Percentiles rank a stretch among this genome's conserved stretches.
These are phyloP conservation scores for Acanthosepion lycidas DNA, from an alignment of 2,888 invertebrate species.

Conservation along the genomic window DNA sequence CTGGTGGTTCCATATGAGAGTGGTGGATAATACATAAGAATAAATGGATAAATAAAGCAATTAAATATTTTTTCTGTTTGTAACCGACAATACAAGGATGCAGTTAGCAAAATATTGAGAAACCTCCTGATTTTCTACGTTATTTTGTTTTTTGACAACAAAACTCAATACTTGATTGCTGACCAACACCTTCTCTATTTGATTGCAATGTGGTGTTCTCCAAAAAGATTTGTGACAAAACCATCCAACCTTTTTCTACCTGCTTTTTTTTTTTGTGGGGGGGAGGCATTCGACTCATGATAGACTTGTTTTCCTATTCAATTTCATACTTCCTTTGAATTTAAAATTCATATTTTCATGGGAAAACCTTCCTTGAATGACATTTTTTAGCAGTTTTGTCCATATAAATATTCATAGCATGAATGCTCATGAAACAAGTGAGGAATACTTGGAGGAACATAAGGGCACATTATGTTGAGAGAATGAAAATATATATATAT, in stretches of 20 bases:
- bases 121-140: neutral
- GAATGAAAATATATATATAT: neutral
- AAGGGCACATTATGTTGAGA: too few species aligned
- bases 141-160: neutral
- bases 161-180: neutral
- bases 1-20: slow-evolving; percentile 65
- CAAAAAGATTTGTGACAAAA: neutral
- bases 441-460: too few species aligned
- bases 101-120: neutral
- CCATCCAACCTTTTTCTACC: neutral
- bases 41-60: neutral
- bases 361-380: neutral
- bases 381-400: neutral
- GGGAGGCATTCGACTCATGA: neutral
- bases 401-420: neutral
- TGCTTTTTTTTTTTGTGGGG: neutral
- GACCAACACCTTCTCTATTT: neutral
- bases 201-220: neutral
- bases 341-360: neutral
- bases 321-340: neutral
- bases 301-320: neutral
- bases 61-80: neutral
- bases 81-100: neutral
- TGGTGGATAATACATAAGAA: slow-evolving; percentile 25
- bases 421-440: neutral